Conservation (phyloP, 2,888 invertebrate genomes). For the Eledona agricola region DNA sequence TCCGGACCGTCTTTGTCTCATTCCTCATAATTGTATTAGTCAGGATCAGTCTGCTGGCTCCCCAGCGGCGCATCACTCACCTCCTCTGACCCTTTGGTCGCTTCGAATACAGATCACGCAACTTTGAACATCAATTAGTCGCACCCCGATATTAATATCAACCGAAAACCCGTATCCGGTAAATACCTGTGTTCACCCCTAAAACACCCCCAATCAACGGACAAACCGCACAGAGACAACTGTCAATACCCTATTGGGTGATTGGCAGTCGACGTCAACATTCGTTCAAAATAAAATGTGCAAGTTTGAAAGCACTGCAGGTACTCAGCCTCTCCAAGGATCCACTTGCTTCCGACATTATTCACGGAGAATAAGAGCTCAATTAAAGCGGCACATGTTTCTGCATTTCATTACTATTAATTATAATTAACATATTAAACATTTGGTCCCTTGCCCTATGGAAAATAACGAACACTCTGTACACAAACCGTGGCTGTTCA, state of each 20-base stretch:
- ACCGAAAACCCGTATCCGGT: slow-evolving; percentile 10
- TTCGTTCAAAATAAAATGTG: too few species aligned
- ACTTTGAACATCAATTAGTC: slow-evolving; percentile 41
- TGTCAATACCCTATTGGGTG: slow-evolving; percentile 1
- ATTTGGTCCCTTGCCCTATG: too few species aligned
- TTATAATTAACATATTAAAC: too few species aligned
- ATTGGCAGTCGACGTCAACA: too few species aligned
- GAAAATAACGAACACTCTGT: too few species aligned
- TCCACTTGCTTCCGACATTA: too few species aligned
- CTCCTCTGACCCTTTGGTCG: slow-evolving; percentile 40
- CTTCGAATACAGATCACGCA: slow-evolving; percentile 41
- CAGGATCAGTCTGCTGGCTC: slow-evolving; percentile 43
- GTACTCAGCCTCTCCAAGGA: too few species aligned
- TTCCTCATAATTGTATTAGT: slow-evolving; percentile 54
- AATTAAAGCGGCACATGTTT: too few species aligned
- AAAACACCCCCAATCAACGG: slow-evolving; percentile 1
- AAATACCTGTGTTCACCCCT: slow-evolving; percentile 9
- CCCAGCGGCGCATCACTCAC: slow-evolving; percentile 51
- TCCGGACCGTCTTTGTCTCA: slow-evolving; percentile 52
- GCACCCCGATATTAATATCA: slow-evolving; percentile 39
- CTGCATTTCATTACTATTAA: too few species aligned
- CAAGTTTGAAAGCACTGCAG: too few species aligned
- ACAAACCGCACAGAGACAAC: slow-evolving; percentile 4
- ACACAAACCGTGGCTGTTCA: too few species aligned
- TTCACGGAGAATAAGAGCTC: too few species aligned